phyloP scores from a whole-genome alignment of 2,888 invertebrate species.

The Apodemia mormo region DNA sequence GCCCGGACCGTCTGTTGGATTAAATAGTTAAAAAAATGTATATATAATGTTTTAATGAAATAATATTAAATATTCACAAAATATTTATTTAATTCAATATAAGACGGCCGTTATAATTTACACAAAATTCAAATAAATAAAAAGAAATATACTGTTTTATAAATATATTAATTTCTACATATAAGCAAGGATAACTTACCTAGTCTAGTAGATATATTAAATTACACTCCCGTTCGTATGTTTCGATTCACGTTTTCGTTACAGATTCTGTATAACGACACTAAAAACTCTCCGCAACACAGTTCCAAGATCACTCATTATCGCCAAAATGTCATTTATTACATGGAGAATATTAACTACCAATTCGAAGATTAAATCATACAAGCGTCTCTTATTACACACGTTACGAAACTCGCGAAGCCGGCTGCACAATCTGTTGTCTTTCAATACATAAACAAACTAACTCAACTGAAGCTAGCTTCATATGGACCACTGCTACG shows the following conservation, averaged over 20 bases:
- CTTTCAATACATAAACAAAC: slow-evolving; percentile 80
- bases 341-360: slow-evolving; percentile 27
- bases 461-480: slow-evolving; percentile 70
- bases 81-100: too few species aligned
- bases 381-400: slow-evolving; percentile 59
- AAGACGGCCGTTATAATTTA: too few species aligned
- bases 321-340: slow-evolving; percentile 28
- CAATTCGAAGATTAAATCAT: slow-evolving; percentile 58
- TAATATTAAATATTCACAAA: too few species aligned
- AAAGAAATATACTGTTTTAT: background rate
- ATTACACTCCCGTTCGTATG: slow-evolving; percentile 4
- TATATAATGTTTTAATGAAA: too few species aligned
- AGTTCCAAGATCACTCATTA: slow-evolving; percentile 22
- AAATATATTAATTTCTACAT: background rate
- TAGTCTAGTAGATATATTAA: slow-evolving; percentile 10
- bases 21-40: too few species aligned
- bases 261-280: slow-evolving; percentile 57
- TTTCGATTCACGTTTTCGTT: slow-evolving; percentile 22
- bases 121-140: background rate
- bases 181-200: slow-evolving; percentile 4
- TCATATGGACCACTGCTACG: slow-evolving; percentile 44
- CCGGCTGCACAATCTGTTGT: slow-evolving; percentile 78
- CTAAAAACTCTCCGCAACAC: slow-evolving; percentile 33
- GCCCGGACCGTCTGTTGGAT: too few species aligned
- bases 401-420: slow-evolving; percentile 58